phyloP scores from a whole-genome alignment of 2,113 vertebrate genomes.

The Nymphicus hollandicus region DNA sequence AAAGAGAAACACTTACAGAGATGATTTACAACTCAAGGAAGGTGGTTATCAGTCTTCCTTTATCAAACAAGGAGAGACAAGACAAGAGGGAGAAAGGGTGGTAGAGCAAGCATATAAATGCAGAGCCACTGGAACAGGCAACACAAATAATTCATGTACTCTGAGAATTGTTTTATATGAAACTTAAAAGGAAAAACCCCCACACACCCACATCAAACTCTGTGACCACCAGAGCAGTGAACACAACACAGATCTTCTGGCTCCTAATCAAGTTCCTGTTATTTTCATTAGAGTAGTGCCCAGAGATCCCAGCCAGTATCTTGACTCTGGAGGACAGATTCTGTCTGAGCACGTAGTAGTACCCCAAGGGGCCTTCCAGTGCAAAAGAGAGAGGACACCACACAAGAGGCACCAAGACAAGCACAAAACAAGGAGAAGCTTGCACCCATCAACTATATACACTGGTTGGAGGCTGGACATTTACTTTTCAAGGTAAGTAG shows the following conservation, averaged over 20 bases:
- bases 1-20: neutral
- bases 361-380: neutral
- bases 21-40: neutral
- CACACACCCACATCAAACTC: neutral
- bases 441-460: neutral
- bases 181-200: neutral
- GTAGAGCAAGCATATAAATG: neutral
- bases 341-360: neutral
- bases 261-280: constrained; percentile 4
- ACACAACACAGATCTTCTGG: constrained; percentile 46
- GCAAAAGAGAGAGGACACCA: neutral
- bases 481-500: neutral
- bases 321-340: neutral
- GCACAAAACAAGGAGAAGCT: neutral
- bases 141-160: neutral
- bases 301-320: neutral
- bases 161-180: neutral
- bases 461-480: neutral
- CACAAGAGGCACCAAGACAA: neutral
- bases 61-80: neutral
- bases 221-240: constrained; percentile 19
- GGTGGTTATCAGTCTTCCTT: neutral
- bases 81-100: neutral
- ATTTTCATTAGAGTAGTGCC: constrained; percentile 12
- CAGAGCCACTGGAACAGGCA: neutral